These are phyloP conservation scores for Tetragonula carbonaria DNA, from an alignment of 2,888 invertebrate species.

Conservation along the genomic window DNA sequence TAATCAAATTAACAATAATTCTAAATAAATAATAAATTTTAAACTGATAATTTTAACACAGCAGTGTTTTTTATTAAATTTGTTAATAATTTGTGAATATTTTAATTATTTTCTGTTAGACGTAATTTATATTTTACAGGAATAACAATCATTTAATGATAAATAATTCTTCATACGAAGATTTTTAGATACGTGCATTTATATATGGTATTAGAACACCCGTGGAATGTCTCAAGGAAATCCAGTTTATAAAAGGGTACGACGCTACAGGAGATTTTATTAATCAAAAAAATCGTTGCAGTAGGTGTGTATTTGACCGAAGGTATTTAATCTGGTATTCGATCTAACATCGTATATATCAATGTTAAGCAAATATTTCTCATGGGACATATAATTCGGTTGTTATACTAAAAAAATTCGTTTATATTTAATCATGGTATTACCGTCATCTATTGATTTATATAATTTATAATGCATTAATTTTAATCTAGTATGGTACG, in stretches of 20 bases:
- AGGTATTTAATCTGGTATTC: neutral
- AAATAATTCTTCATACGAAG: neutral
- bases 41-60: neutral
- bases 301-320: neutral
- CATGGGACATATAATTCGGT: neutral
- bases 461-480: neutral
- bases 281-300: neutral
- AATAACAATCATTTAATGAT: neutral
- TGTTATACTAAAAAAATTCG: neutral
- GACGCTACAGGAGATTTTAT: slow-evolving; percentile 13
- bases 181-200: neutral
- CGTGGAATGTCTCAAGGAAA: slow-evolving; percentile 50
- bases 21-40: neutral
- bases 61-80: neutral
- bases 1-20: neutral
- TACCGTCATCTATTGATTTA: neutral
- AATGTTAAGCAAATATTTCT: neutral
- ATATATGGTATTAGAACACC: neutral
- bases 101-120: neutral
- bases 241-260: slow-evolving; percentile 33
- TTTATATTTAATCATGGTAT: neutral
- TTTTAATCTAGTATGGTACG: neutral
- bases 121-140: neutral
- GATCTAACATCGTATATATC: neutral
- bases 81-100: neutral